Conservation (phyloP, 2,113 vertebrate genomes). For the Mionectes macconnelli region DNA sequence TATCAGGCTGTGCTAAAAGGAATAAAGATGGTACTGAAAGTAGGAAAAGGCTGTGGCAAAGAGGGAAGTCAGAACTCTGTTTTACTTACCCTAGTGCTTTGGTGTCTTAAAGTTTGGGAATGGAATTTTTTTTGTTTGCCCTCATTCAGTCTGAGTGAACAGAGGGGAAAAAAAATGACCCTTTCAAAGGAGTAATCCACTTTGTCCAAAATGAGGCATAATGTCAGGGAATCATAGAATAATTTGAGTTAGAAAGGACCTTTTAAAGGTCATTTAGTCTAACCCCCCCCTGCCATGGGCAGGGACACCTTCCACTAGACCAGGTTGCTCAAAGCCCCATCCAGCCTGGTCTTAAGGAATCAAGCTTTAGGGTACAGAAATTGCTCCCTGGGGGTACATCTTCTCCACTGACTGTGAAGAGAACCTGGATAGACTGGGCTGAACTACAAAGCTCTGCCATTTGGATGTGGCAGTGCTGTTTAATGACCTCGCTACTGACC, state of each 20-base stretch:
- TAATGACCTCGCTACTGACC: neutral
- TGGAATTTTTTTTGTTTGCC: neutral
- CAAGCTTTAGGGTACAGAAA: neutral
- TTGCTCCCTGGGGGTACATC: neutral
- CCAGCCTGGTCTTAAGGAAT: neutral
- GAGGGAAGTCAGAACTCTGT: neutral
- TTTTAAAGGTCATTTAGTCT: neutral
- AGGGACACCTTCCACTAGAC: neutral
- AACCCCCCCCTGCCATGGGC: no score
- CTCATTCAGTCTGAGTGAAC: neutral
- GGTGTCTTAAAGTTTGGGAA: neutral
- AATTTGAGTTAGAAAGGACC: neutral
- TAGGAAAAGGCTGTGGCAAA: neutral
- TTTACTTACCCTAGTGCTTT: neutral
- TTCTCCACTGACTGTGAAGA: neutral
- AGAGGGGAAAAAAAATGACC: neutral
- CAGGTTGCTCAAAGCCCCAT: neutral
- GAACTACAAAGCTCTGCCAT: neutral
- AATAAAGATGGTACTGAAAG: neutral
- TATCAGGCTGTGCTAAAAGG: neutral
- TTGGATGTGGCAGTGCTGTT: neutral
- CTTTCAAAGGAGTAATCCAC: neutral
- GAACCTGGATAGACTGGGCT: neutral
- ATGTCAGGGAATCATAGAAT: neutral
- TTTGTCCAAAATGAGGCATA: neutral